Percentiles rank a stretch among this genome's conserved stretches.
Conservation (phyloP, 2,797 vertebrate genomes). For the Sebastes taczanowskii region DNA sequence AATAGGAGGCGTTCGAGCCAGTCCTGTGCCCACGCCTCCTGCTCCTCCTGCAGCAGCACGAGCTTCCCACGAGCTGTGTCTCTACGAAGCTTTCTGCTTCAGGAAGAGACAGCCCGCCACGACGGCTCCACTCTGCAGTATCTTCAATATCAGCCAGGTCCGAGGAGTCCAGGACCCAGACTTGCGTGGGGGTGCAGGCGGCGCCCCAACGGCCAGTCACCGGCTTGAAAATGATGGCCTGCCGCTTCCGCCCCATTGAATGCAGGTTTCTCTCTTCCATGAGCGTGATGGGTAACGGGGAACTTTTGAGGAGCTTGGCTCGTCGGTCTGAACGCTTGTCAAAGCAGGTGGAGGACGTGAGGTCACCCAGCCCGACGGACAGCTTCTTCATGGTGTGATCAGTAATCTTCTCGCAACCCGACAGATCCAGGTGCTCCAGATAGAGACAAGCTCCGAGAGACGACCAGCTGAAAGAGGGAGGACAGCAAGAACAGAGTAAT, state of each 20-base stretch:
- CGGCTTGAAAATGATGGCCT: constrained; percentile 80
- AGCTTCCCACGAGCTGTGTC: constrained; percentile 73
- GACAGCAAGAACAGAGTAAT: background rate
- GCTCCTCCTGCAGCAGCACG: constrained; percentile 86
- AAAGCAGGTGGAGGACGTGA: constrained; percentile 69
- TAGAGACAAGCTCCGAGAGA: constrained; percentile 86
- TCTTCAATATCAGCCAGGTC: constrained; percentile 95
- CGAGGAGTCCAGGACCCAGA: constrained; percentile 91
- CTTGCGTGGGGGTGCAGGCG: constrained; percentile 57
- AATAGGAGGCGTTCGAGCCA: constrained; percentile 78
- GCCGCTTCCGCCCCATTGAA: constrained; percentile 52
- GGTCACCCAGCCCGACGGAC: constrained; percentile 89
- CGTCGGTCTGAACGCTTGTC: constrained; percentile 80
- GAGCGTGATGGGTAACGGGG: constrained; percentile 71
- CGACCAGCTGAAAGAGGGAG: constrained; percentile 84
- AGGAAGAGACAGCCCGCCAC: constrained; percentile 74
- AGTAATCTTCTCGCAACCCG: constrained; percentile 95
- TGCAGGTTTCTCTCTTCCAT: constrained; percentile 72
- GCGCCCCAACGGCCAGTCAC: constrained; percentile 59
- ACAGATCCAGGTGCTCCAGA: constrained; percentile 93
- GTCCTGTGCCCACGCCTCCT: constrained; percentile 88
- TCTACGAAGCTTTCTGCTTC: constrained; percentile 80
- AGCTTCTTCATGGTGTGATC: constrained; percentile 90
- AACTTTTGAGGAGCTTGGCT: constrained; percentile 78
- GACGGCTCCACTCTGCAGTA: constrained; percentile 89